phyloP scores from a whole-genome alignment of 2,113 vertebrate species.

The Neodon shergylaensis region DNA sequence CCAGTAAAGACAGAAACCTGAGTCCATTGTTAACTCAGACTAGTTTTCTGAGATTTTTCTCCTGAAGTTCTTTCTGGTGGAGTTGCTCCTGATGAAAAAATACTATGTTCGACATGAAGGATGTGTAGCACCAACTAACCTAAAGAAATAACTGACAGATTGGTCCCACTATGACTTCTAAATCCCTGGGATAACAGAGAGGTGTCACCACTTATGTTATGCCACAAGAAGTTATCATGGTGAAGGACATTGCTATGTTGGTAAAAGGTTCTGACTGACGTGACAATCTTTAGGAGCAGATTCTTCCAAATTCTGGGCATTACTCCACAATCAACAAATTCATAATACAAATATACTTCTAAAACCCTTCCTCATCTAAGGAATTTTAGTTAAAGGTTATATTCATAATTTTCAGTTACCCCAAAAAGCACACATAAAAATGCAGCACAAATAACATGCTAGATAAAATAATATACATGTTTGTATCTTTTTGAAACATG shows the following conservation, averaged over 20 bases:
- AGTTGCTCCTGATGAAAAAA: neutral
- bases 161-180: neutral
- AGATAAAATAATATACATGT: neutral
- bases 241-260: rapidly evolving
- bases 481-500: neutral
- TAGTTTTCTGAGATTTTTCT: neutral
- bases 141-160: neutral
- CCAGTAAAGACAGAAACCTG: neutral
- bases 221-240: neutral
- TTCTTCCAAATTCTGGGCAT: neutral
- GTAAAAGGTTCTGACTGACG: rapidly evolving
- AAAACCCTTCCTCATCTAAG: neutral
- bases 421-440: neutral
- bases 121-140: neutral
- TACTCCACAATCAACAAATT: neutral
- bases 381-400: neutral
- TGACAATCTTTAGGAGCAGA: neutral
- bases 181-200: neutral
- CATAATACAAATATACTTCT: neutral
- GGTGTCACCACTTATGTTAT: rapidly evolving
- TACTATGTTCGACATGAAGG: neutral
- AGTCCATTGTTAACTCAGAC: rapidly evolving
- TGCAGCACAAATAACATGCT: neutral
- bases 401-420: neutral
- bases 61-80: neutral